Conservation (phyloP, 2,113 vertebrate species). For the Rhizomys pruinosus region DNA sequence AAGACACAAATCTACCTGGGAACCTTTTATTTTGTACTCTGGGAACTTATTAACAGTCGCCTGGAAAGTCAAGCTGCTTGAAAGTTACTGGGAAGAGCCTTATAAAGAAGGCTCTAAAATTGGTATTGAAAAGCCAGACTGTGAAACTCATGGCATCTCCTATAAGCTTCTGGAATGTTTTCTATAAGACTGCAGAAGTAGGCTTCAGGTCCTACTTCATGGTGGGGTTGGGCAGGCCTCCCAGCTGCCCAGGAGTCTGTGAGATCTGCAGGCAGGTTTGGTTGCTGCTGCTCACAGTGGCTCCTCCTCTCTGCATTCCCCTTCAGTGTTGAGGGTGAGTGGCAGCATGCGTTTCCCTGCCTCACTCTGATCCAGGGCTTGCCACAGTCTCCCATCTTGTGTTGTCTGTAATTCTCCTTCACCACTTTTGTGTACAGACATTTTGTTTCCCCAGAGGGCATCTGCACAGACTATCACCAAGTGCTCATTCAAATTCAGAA, state of each 20-base stretch:
- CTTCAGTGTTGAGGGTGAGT: too few relatives aligned
- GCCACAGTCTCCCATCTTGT: too few relatives aligned
- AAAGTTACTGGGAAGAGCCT: not conserved
- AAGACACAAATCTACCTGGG: not conserved
- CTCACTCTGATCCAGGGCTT: rapidly evolving
- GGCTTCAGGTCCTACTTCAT: not conserved
- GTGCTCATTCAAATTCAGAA: not conserved
- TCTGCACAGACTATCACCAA: not conserved
- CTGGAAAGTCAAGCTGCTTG: not conserved
- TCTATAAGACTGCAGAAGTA: not conserved
- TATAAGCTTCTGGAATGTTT: not conserved
- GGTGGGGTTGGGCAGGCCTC: rapidly evolving
- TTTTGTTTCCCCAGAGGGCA: not conserved
- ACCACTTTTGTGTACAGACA: not conserved
- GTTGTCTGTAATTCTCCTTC: rapidly evolving
- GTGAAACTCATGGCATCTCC: not conserved
- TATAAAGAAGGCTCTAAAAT: not conserved
- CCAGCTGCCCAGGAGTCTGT: rapidly evolving
- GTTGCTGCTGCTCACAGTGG: rapidly evolving
- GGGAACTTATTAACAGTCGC: not conserved
- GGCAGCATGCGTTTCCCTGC: too few relatives aligned
- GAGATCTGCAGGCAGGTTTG: not conserved
- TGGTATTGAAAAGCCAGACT: not conserved
- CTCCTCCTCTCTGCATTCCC: too few relatives aligned
- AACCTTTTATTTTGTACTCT: not conserved